These are phyloP conservation scores for Macaca fascicularis DNA, from an alignment of 2,113 vertebrate genomes.

Conservation along the genomic window DNA sequence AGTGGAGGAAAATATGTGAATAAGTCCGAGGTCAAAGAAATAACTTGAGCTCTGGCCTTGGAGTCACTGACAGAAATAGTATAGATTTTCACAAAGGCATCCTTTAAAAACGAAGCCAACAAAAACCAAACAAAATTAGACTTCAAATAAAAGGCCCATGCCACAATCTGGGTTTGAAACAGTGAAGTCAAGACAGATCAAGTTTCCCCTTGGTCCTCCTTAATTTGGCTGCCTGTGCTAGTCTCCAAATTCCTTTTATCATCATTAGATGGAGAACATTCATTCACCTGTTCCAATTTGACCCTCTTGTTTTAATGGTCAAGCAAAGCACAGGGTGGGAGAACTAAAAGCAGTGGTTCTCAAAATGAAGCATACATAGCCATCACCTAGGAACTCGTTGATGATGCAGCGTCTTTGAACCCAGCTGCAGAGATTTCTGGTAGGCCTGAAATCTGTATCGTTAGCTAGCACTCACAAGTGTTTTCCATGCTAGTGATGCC, in stretches of 20 bases:
- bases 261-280: neutral
- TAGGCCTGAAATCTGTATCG: neutral
- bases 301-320: neutral
- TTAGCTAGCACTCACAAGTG: neutral
- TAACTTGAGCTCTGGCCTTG: neutral
- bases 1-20: neutral
- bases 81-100: neutral
- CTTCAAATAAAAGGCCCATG: neutral
- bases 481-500: neutral
- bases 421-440: neutral
- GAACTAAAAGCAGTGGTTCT: neutral
- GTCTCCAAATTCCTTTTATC: neutral
- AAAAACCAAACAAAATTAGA: neutral
- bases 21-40: neutral
- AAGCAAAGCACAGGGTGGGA: neutral
- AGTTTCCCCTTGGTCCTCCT: neutral
- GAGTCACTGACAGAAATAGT: neutral
- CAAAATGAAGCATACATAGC: neutral
- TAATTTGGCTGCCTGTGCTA: neutral
- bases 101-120: conserved; percentile 7
- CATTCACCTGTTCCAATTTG: neutral
- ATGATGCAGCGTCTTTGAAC: neutral
- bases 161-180: neutral
- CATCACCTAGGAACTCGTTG: neutral
- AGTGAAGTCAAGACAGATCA: neutral